These are phyloP conservation scores for Ecliptopera silaceata DNA, from an alignment of 2,888 invertebrate species.

Conservation along the genomic window DNA sequence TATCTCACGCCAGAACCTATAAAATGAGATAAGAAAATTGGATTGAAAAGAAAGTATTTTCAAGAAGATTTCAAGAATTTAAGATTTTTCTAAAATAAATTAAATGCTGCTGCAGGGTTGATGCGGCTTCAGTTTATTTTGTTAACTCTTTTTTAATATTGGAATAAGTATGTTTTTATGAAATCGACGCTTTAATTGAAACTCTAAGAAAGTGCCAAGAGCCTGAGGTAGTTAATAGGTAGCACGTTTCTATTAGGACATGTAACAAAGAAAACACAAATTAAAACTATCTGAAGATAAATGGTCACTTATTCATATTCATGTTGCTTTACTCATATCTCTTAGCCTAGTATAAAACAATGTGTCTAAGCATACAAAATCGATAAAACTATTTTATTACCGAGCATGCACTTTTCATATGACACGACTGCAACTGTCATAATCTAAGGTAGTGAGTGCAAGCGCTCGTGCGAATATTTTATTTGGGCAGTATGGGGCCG, in stretches of 20 bases:
- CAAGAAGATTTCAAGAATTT: slow-evolving; percentile 11
- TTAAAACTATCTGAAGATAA: too few species aligned
- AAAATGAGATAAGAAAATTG: slow-evolving; percentile 72
- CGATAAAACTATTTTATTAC: slow-evolving; percentile 18
- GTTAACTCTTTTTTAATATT: neutral
- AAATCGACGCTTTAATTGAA: too few species aligned
- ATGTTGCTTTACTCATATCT: neutral
- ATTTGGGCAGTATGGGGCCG: slow-evolving; percentile 77
- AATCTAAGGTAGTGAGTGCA: slow-evolving; percentile 65
- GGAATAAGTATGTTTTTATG: too few species aligned
- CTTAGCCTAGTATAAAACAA: neutral
- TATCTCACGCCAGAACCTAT: slow-evolving; percentile 68
- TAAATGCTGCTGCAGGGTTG: neutral
- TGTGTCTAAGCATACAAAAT: neutral
- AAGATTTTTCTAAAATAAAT: slow-evolving; percentile 10
- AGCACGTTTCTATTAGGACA: too few species aligned
- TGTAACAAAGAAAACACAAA: too few species aligned
- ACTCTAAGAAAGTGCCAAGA: too few species aligned
- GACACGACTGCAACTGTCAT: slow-evolving; percentile 62
- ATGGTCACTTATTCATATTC: too few species aligned
- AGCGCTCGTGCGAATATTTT: slow-evolving; percentile 72
- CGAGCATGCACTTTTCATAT: slow-evolving; percentile 38
- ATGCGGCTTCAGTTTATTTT: neutral
- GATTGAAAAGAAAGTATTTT: slow-evolving; percentile 54
- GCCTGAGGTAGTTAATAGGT: too few species aligned